Evolutionary conservation across 2,888 invertebrate species (phyloP), one percentile per base, ranked within the genome.

Genomic region (Congeria kusceri): DNA sequence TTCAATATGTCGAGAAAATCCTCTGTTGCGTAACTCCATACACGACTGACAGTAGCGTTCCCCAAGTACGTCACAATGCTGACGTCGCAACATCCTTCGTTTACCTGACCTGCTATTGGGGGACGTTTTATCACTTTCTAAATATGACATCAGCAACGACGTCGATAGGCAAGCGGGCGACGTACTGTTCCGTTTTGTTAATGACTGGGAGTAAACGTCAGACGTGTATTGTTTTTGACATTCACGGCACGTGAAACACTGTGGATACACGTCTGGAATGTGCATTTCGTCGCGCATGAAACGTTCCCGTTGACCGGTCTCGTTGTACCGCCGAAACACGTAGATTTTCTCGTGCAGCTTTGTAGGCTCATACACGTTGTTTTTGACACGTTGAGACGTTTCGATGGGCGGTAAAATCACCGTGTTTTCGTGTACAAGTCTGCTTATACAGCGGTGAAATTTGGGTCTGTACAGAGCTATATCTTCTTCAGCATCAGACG

Each of bases 21-120:
- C 61, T 32, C 69, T 82, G 58, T 75, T 69, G 39, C 78, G 65
- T 23, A 44, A 47, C 47, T 82, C 82, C 23, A 78, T 76, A 44
- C 82, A 82, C 11, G 72, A 53, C 29, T 65, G 73, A 32, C 78
- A 83, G 32, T 83, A 83, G n/a, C 76, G 28, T 57, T 83, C 82
- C 1, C 82, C 78, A 0, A 83, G 46, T 0, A 83, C 82, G 27
- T 83, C 82, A 57, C 82, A 76, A 20, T 78, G 73, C n/a, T 83
- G 73, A 39, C 58, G 57, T 18, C 29, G 62, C 7, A 29, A 11
- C 11, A 15, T 20, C 29, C n/a, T 49, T 0, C 57, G 44, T 46
- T 29, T 27, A n/a, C 28, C 47, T 1, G 63, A n/a, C 18, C n/a
- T 23, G 2, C 1, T 58, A 7, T 27, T 28, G 13, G 65, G 28